Base-by-base conservation (phyloP, 2,888 invertebrate species). In the Trissolcus brochymenae region DNA sequence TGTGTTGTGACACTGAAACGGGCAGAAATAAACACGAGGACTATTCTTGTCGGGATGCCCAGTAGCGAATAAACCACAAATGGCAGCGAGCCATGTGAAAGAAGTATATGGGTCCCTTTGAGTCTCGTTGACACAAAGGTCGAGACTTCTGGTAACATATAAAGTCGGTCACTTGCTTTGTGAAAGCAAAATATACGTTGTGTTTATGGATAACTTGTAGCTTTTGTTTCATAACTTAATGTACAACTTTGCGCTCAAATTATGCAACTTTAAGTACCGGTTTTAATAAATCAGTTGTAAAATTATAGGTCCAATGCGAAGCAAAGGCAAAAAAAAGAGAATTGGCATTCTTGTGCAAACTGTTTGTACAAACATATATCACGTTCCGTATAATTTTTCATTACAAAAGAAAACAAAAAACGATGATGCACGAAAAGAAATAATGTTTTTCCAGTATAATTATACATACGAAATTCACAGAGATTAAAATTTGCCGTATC, bases 1-100 rank as follows among this genome's bases (percentile, higher is more conserved):
- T 86, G 83, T 87, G 84, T 87, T 87, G 85, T 87, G 86, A 87
- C 86, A 85, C 81, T 78, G 75, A 80, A 81, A 82, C 81, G 79
- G 83, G 82, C 83, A 84, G 84, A 86, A 86, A 86, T 84, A 86
- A 87, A 87, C 84, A 86, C 68, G 80, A 80, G 81, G 81, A 83
- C 83, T 82, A 76, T 80, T 83, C 80, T 78, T 64, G 79, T 67
- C 79, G 79, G 80, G 80, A 74, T 78, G 80, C 62, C 70, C 79
- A 79, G 73, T 72, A 81, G 54, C 82, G 79, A 81, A 74, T 76
- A 78, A 78, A 80, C 81, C 81, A 81, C 82, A 84, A 82, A 78
- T 81, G 80, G 67, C 65, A 71, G 78, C 70, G 65, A 79, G 56
- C 14, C n/a, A 16, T 71, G 75, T 73, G 71, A 76, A 76, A 79